These are phyloP conservation scores for Nesoenas mayeri DNA, from an alignment of 2,113 vertebrate genomes.

Conservation along the genomic window DNA sequence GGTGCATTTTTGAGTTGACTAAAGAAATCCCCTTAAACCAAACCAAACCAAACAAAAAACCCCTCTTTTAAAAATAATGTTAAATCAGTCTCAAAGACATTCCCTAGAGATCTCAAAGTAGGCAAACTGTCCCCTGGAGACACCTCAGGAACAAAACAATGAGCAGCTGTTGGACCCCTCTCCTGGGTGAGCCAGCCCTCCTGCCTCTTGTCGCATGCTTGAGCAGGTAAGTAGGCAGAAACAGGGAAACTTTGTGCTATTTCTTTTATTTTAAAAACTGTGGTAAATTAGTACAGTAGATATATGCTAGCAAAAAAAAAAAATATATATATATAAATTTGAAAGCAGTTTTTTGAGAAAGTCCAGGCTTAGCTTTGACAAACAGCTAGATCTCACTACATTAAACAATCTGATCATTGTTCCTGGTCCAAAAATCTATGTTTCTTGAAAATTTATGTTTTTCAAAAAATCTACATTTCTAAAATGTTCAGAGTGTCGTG, in stretches of 20 bases:
- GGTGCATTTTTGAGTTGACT: neutral
- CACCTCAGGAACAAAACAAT: neutral
- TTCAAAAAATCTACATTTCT: neutral
- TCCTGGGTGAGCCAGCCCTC: neutral
- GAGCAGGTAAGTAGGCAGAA: conserved; percentile 3
- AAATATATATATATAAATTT: neutral
- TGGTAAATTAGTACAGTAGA: neutral
- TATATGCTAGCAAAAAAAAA: neutral
- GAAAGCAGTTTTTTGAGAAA: neutral
- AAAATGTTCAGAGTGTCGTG: neutral
- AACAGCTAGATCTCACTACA: neutral
- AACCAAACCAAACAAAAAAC: too few species aligned
- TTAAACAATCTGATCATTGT: neutral
- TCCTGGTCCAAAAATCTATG: neutral
- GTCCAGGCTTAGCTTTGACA: neutral
- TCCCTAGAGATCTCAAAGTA: neutral
- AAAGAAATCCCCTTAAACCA: neutral
- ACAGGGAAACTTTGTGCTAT: neutral
- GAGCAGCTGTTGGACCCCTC: neutral
- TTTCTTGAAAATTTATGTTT: neutral
- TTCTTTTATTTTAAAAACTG: neutral
- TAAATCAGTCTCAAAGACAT: neutral
- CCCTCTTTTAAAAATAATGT: neutral
- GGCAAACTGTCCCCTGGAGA: neutral
- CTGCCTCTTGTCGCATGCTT: neutral